A percentile compares a stretch with the other conserved stretches of the same genome.
Conservation (phyloP, 2,888 invertebrate species). For the Lydus trimaculatus region DNA sequence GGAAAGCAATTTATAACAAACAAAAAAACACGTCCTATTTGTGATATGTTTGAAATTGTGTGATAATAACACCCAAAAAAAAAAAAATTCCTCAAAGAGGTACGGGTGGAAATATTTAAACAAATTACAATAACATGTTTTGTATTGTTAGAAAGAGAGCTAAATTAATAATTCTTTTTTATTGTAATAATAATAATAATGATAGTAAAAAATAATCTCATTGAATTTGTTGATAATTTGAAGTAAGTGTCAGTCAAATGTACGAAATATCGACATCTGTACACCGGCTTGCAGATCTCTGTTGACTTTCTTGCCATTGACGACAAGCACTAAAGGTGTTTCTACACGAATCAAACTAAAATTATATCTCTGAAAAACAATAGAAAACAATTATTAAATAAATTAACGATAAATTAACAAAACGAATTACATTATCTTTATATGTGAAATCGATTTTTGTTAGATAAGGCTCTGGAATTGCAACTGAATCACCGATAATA, state of each 20-base stretch:
- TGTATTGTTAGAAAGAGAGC: constrained; percentile 23
- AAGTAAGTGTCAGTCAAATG: constrained; percentile 61
- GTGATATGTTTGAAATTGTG: constrained; percentile 17
- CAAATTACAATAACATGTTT: constrained; percentile 6
- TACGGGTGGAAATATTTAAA: neutral
- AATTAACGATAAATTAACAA: neutral
- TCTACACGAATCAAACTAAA: constrained; percentile 81
- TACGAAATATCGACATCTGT: constrained; percentile 71
- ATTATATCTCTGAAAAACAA: constrained; percentile 69
- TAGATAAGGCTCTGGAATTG: constrained; percentile 78
- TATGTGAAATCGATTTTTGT: constrained; percentile 67
- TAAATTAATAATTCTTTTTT: constrained; percentile 11
- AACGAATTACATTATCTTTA: constrained; percentile 63
- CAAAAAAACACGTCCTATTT: constrained; percentile 25
- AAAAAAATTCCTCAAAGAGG: constrained; percentile 1
- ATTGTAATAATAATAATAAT: neutral
- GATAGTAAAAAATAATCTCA: neutral
- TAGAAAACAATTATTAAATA: constrained; percentile 17
- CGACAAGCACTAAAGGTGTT: constrained; percentile 75
- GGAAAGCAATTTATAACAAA: constrained; percentile 82
- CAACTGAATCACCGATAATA: constrained; percentile 84
- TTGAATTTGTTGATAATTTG: neutral
- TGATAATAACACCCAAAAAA: neutral
- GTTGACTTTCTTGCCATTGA: constrained; percentile 79
- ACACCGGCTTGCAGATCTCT: constrained; percentile 71